Conservation (phyloP, 2,888 invertebrate species). For the Luperina testacea region DNA sequence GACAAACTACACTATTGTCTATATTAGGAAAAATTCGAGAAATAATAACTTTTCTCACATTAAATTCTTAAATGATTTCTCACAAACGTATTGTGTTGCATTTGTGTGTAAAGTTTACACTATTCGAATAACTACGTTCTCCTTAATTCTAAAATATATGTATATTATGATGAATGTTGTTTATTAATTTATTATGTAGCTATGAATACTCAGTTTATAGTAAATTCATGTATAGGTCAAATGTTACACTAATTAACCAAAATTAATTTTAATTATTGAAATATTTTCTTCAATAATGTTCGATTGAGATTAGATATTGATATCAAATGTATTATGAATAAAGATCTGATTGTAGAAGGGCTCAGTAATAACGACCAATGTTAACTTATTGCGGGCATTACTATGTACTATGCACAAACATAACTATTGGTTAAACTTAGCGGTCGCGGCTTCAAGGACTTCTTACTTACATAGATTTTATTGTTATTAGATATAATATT, state of each 20-base stretch:
- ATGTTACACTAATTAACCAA: slow-evolving; percentile 47
- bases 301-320: slow-evolving; percentile 61
- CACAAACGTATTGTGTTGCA: slow-evolving; percentile 15
- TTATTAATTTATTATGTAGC: slow-evolving; percentile 53
- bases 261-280: slow-evolving; percentile 33
- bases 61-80: slow-evolving; percentile 16
- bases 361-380: slow-evolving; percentile 66
- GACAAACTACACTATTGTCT: slow-evolving; percentile 8
- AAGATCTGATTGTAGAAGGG: slow-evolving; percentile 59
- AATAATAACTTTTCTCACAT: slow-evolving; percentile 18
- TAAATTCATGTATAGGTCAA: slow-evolving; percentile 55
- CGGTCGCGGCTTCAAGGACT: slow-evolving; percentile 35
- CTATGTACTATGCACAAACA: slow-evolving; percentile 65
- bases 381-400: slow-evolving; percentile 69
- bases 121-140: slow-evolving; percentile 1
- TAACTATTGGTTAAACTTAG: slow-evolving; percentile 34
- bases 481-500: slow-evolving; percentile 10
- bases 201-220: slow-evolving; percentile 61
- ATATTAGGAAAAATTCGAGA: not conserved
- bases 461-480: slow-evolving; percentile 4
- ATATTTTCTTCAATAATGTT: slow-evolving; percentile 24
- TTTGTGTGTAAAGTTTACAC: slow-evolving; percentile 19
- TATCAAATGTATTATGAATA: slow-evolving; percentile 50
- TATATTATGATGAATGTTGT: slow-evolving; percentile 48
- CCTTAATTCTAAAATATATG: slow-evolving; percentile 31